Conservation (phyloP, 2,888 invertebrate genomes). For the Pomacea canaliculata region DNA sequence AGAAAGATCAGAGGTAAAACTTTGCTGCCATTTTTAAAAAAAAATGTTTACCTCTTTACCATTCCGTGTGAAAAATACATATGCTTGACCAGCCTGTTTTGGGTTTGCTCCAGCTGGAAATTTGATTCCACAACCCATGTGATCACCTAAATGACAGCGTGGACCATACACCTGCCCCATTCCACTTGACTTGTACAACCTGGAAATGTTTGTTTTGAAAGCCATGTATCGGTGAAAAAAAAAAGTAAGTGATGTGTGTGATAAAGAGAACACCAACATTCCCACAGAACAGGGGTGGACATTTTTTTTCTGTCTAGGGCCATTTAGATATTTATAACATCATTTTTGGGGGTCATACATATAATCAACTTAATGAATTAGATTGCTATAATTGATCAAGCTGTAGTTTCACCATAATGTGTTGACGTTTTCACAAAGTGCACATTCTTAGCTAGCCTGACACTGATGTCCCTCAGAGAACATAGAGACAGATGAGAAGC, state of each 20-base stretch:
- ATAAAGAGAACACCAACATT: not conserved
- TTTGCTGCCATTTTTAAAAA: too few species aligned
- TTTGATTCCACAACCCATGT: constrained; percentile 74
- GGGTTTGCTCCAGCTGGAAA: constrained; percentile 71
- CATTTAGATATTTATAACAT: too few species aligned
- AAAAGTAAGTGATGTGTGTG: not conserved
- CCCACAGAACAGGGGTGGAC: not conserved
- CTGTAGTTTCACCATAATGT: too few species aligned
- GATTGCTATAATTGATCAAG: too few species aligned
- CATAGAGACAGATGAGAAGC: too few species aligned
- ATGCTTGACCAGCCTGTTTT: constrained; percentile 69
- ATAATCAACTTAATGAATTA: too few species aligned
- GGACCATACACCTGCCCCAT: constrained; percentile 68
- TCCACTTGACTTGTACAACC: constrained; percentile 68
- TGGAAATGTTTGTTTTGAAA: constrained; percentile 31
- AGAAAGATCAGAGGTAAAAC: too few species aligned
- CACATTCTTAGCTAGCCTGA: too few species aligned
- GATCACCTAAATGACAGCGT: constrained; percentile 70
- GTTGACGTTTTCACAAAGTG: too few species aligned
- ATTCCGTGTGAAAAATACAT: constrained; percentile 71
- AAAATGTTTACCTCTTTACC: constrained; percentile 68
- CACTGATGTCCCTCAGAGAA: too few species aligned
- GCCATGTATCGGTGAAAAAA: constrained; percentile 16
- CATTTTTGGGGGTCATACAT: too few species aligned
- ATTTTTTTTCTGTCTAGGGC: too few species aligned